A percentile compares a stretch with the other conserved stretches of the same genome.
Conservation (phyloP, 2,797 vertebrate genomes). For the Rhinogobio ventralis region DNA sequence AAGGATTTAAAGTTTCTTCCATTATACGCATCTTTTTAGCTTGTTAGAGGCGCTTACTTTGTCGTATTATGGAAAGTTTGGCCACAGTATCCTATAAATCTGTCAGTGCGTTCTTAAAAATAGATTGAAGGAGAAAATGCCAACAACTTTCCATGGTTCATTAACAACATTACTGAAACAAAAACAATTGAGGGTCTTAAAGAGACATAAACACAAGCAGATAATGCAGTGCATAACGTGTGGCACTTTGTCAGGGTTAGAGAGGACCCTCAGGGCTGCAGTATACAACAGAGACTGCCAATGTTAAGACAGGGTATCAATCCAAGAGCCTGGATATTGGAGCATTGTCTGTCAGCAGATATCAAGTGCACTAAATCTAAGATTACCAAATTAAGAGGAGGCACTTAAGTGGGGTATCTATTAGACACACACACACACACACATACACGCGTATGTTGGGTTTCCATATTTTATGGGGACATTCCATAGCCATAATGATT, state of each 20-base stretch:
- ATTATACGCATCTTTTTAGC: conserved; percentile 7
- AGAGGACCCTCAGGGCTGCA: conserved; percentile 38
- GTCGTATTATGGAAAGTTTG: neutral
- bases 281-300: conserved; percentile 41
- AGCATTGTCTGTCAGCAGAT: conserved; percentile 52
- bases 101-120: conserved; percentile 6
- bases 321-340: conserved; percentile 41
- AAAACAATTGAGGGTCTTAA: conserved; percentile 29
- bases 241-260: conserved; percentile 43
- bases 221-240: conserved; percentile 30
- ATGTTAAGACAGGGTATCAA: conserved; percentile 45
- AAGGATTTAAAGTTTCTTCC: neutral
- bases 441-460: neutral
- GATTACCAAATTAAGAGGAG: conserved; percentile 49
- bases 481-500: too few relatives aligned
- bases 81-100: conserved; percentile 12
- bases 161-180: conserved; percentile 18
- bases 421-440: conserved; percentile 14
- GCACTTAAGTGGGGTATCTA: conserved; percentile 44
- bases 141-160: conserved; percentile 24
- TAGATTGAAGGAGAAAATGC: conserved; percentile 26
- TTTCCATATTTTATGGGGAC: too few relatives aligned
- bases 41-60: conserved; percentile 16
- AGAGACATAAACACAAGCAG: neutral
- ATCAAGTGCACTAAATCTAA: conserved; percentile 52